phyloP scores from a whole-genome alignment of 2,797 vertebrate genomes.

The Cercopithecus petaurista region DNA sequence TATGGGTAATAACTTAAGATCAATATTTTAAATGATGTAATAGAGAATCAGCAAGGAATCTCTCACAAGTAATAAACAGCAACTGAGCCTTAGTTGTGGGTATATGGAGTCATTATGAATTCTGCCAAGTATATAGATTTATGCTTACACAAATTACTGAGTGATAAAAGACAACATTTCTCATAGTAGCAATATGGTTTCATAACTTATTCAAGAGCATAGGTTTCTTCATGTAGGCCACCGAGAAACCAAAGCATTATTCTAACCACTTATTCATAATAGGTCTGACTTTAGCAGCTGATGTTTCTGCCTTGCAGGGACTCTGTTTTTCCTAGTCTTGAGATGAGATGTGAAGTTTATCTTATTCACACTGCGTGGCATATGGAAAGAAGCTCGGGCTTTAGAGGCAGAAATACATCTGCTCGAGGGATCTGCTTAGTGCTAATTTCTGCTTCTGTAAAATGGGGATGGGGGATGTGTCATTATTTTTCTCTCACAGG shows the following conservation, averaged over 20 bases:
- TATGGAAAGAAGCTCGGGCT: background rate
- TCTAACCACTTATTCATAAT: background rate
- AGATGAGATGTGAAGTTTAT: background rate
- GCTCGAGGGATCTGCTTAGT: background rate
- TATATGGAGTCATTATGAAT: conserved; percentile 8
- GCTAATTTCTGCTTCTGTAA: background rate
- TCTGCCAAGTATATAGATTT: conserved; percentile 23
- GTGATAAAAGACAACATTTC: conserved; percentile 23
- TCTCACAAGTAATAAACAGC: background rate
- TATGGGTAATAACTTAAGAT: conserved; percentile 37
- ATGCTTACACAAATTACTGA: conserved; percentile 5
- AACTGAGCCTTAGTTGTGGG: background rate
- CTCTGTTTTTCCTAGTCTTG: background rate
- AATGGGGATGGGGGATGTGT: accelerated
- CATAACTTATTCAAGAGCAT: conserved; percentile 34
- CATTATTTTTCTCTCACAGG: background rate
- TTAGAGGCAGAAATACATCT: background rate
- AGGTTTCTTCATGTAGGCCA: background rate
- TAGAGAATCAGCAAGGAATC: conserved; percentile 33
- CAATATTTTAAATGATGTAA: conserved; percentile 51
- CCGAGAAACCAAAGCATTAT: background rate
- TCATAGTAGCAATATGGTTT: conserved; percentile 11
- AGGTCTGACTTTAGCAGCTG: background rate
- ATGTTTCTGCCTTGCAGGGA: background rate
- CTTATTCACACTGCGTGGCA: background rate